phyloP scores from a whole-genome alignment of 2,113 vertebrate species.

The Rhinogobius similis region DNA sequence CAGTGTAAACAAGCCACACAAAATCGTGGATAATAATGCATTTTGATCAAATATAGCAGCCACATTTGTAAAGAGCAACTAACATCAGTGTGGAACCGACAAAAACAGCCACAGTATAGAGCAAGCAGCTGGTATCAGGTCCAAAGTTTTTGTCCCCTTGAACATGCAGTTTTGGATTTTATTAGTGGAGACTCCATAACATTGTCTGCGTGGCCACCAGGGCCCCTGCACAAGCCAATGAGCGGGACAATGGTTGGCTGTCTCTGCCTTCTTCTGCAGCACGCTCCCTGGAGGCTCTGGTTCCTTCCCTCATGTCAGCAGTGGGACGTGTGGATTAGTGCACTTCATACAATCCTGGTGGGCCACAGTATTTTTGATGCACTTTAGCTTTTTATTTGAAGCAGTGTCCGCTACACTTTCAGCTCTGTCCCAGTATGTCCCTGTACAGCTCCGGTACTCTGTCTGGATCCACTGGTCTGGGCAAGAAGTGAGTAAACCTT shows the following conservation, averaged over 20 bases:
- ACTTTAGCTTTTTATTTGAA: slow-evolving; percentile 29
- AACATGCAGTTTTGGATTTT: slow-evolving; percentile 60
- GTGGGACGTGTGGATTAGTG: slow-evolving; percentile 30
- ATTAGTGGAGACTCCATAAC: slow-evolving; percentile 22
- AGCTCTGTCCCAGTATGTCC: slow-evolving; percentile 96
- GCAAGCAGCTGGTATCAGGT: slow-evolving; percentile 39
- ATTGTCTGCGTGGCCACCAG: slow-evolving; percentile 34
- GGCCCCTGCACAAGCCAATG: slow-evolving; percentile 48
- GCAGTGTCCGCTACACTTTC: slow-evolving; percentile 62
- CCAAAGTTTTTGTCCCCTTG: slow-evolving; percentile 33
- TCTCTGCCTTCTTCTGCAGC: slow-evolving; percentile 23
- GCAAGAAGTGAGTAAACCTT: slow-evolving; percentile 98
- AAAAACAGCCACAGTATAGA: slow-evolving; percentile 36
- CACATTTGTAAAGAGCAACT: slow-evolving; percentile 31
- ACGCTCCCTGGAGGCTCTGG: slow-evolving; percentile 24
- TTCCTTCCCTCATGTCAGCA: slow-evolving; percentile 37
- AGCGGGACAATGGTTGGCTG: slow-evolving; percentile 16
- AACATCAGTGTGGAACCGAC: slow-evolving; percentile 38
- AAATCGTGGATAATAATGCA: slow-evolving; percentile 32
- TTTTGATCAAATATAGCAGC: slow-evolving; percentile 60
- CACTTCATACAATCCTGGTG: slow-evolving; percentile 40
- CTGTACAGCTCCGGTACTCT: slow-evolving; percentile 97
- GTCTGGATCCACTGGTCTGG: slow-evolving; percentile 96
- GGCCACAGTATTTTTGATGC: slow-evolving; percentile 16
- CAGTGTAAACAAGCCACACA: slow-evolving; percentile 59